Evolutionary conservation across 1,140 invertebrate genomes (phyloP), one percentile per base, ranked within the genome.

Genomic region (honey bee (Apis mellifera)): DNA sequence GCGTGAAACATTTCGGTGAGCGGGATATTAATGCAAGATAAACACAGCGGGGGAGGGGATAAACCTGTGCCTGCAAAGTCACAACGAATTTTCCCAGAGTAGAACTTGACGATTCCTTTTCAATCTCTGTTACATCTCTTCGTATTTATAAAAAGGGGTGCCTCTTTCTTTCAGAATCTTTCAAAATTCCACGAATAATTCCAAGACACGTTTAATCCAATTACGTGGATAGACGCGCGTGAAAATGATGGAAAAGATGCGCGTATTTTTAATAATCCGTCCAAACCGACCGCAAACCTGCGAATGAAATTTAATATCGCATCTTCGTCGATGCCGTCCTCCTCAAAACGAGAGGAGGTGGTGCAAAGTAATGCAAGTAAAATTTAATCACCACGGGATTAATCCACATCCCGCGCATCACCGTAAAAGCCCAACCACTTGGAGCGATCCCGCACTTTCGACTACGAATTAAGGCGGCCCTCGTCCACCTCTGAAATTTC

Each of bases 11-110:
- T 73, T 74, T 55, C 54, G 21, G 21, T 64, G 70, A 48, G 23
- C 59, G 23, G 70, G 52, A 80, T 73, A 64, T 80, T 80, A 65
- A 80, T 65, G 32, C 70, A 74, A 80, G 13, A 8, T 76, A 82
- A 82, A 57, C 52, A 85, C n/a, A n/a, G n/a, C n/a, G n/a, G n/a
- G n/a, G n/a, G n/a, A n/a, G 54, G n/a, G 55, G 59, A 42, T 21
- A 21, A 54, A 42, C 64, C 74, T 50, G 50, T 32, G 60, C 32
- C 2, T 8, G 78, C 54, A 57, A 60, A 48, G 59, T 74, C n/a
- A 26, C 2, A 23, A 80, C 12, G 23, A 26, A 65, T 55, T n/a
- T n/a, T 21, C n/a, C 7, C 23, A 32, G 17, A 32, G 2, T 2
- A 0, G 60, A 64, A 77, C 11, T 42, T n/a, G 19, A 52, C 21